Conservation (phyloP, 1,140 invertebrate species). For the Drosophila varians region DNA sequence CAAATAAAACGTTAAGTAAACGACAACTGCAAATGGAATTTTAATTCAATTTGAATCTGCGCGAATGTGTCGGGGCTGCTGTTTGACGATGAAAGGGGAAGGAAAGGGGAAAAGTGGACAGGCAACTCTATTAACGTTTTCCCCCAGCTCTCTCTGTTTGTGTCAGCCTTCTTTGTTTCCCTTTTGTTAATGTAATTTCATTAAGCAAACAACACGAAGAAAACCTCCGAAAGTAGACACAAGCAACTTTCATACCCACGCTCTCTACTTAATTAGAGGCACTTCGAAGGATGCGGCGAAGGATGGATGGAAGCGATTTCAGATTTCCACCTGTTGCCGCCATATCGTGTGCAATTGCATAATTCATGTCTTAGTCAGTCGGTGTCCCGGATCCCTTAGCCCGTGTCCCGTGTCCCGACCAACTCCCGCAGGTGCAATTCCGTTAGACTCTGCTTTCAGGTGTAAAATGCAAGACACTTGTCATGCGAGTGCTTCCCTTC, state of each 20-base stretch:
- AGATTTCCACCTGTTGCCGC: conserved; percentile 26
- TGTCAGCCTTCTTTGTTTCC: conserved; percentile 16
- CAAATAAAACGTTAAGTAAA: conserved; percentile 62
- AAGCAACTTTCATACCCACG: conserved; percentile 10
- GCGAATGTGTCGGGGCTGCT: background rate
- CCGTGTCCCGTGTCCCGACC: background rate
- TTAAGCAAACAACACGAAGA: conserved; percentile 43
- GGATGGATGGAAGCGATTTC: background rate
- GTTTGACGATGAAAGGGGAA: background rate
- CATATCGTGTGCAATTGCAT: conserved; percentile 15
- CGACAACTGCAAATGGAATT: conserved; percentile 77
- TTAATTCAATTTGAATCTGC: conserved; percentile 76
- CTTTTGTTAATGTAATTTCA: conserved; percentile 68
- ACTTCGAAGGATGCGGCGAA: background rate
- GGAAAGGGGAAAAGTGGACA: background rate
- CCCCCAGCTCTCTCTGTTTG: background rate
- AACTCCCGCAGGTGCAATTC: conserved; percentile 48
- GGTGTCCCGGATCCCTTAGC: no score
- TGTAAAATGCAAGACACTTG: conserved; percentile 48
- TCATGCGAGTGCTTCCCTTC: conserved; percentile 13
- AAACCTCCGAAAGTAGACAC: conserved; percentile 20
- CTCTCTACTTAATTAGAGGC: conserved; percentile 47
- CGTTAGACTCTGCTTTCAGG: conserved; percentile 37
- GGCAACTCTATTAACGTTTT: conserved; percentile 60
- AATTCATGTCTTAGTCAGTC: conserved; percentile 23